These are phyloP conservation scores for Trichonephila clavata DNA, from an alignment of 1,140 invertebrate species.

Conservation along the genomic window DNA sequence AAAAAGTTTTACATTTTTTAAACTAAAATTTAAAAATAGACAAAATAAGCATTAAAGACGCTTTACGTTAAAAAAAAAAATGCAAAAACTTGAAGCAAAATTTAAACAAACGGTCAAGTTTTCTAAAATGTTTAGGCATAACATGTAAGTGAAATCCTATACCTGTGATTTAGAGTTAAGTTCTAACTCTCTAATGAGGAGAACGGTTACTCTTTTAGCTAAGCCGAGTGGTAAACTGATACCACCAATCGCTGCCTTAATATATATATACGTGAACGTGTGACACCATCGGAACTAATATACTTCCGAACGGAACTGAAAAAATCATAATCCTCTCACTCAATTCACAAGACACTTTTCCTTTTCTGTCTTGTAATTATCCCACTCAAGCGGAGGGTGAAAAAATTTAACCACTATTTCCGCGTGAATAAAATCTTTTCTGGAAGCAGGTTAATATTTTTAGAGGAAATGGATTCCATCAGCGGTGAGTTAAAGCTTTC, in stretches of 20 bases:
- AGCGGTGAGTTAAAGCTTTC: background rate
- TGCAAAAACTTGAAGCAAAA: too few species aligned
- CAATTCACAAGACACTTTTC: background rate
- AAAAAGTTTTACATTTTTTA: too few species aligned
- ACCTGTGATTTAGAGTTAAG: background rate
- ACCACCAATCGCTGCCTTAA: background rate
- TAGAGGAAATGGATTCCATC: background rate
- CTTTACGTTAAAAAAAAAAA: too few species aligned
- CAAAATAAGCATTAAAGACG: too few species aligned
- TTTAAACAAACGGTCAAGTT: too few species aligned
- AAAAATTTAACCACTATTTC: background rate
- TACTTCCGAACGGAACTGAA: conserved; percentile 26
- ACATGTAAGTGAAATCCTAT: background rate
- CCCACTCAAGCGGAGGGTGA: background rate
- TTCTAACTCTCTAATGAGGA: background rate
- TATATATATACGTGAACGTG: background rate
- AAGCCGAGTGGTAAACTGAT: background rate
- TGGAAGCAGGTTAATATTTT: conserved; percentile 18
- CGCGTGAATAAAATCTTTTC: background rate
- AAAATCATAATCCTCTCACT: background rate
- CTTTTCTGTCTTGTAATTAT: conserved; percentile 32
- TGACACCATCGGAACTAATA: background rate
- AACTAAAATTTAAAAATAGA: too few species aligned
- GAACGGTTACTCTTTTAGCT: background rate
- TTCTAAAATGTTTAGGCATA: too few species aligned